Conservation (phyloP, 2,113 vertebrate species). For the Pteronura brasiliensis region DNA sequence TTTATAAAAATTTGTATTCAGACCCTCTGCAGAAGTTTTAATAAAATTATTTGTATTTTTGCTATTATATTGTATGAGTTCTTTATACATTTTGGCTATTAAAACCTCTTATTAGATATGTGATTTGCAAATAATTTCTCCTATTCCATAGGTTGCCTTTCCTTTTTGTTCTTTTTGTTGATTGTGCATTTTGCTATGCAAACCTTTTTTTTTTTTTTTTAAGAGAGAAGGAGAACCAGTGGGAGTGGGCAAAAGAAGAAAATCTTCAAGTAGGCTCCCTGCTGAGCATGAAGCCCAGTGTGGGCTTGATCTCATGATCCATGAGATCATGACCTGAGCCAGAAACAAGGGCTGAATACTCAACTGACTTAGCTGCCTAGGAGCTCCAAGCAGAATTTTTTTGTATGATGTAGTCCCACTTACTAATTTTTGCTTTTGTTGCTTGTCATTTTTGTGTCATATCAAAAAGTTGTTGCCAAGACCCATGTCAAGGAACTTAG, state of each 20-base stretch:
- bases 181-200: neutral
- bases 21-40: neutral
- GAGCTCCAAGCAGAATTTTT: neutral
- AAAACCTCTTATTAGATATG: neutral
- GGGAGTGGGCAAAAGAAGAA: neutral
- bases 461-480: neutral
- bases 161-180: neutral
- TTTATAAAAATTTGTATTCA: neutral
- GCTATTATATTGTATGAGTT: neutral
- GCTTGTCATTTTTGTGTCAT: neutral
- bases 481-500: neutral
- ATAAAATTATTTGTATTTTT: neutral
- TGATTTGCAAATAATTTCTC: neutral
- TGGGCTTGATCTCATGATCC: neutral
- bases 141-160: neutral
- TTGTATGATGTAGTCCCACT: neutral
- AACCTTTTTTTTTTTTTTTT: neutral
- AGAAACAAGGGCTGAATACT: neutral
- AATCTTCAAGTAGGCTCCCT: neutral
- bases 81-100: neutral
- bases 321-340: neutral
- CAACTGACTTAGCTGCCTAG: neutral
- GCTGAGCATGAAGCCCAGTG: neutral
- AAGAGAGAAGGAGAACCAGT: neutral
- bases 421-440: neutral